phyloP scores from a whole-genome alignment of 1,140 invertebrate species.

The Drosophila baimaii region DNA sequence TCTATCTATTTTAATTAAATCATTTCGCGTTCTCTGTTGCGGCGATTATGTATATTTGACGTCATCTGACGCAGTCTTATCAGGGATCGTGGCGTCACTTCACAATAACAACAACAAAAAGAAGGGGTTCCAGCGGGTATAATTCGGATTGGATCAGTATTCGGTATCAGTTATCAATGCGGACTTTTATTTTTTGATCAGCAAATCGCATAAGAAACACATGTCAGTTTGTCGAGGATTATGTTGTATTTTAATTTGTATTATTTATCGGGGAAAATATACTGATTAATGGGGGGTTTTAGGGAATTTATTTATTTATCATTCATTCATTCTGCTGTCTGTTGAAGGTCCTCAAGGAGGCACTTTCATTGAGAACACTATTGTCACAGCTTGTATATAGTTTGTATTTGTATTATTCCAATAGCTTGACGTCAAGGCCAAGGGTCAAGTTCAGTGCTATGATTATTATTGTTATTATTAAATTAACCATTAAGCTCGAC shows the following conservation, averaged over 20 bases:
- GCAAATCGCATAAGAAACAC: neutral
- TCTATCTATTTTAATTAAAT: constrained; percentile 38
- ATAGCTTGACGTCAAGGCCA: neutral
- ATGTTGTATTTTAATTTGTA: too few relatives aligned
- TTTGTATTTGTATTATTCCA: neutral
- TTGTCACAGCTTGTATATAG: too few relatives aligned
- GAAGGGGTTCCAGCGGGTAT: neutral
- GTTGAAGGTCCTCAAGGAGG: too few relatives aligned
- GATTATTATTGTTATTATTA: constrained; percentile 6
- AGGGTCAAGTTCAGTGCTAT: constrained; percentile 15
- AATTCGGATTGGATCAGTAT: neutral
- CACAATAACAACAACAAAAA: neutral
- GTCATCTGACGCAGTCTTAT: constrained; percentile 56
- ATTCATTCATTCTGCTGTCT: too few relatives aligned
- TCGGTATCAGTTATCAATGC: too few relatives aligned
- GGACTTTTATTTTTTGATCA: too few relatives aligned
- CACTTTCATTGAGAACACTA: too few relatives aligned
- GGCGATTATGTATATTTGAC: constrained; percentile 15
- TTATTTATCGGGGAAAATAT: too few relatives aligned
- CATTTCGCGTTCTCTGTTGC: neutral
- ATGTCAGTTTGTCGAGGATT: neutral
- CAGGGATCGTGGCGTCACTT: constrained; percentile 19
- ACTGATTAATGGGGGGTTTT: too few relatives aligned
- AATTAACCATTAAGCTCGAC: neutral
- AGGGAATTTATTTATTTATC: too few relatives aligned